These are phyloP conservation scores for Alectoris magna DNA, from an alignment of 2,797 vertebrate species.

Conservation along the genomic window DNA sequence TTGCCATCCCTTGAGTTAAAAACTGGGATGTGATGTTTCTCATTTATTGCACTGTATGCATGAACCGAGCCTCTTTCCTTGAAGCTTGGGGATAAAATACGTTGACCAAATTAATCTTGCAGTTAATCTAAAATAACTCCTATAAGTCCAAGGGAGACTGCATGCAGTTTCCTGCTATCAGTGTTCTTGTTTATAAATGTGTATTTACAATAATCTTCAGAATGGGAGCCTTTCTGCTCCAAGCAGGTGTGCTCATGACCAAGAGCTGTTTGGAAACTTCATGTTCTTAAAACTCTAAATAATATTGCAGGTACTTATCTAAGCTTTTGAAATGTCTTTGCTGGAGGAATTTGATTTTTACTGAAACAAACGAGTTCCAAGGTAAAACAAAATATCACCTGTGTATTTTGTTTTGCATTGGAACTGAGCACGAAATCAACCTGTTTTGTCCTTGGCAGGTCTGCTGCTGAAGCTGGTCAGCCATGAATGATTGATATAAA, in stretches of 20 bases:
- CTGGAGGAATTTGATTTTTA: slow-evolving; percentile 31
- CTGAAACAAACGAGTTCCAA: not conserved
- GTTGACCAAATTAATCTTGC: not conserved
- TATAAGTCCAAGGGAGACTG: not conserved
- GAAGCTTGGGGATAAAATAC: not conserved
- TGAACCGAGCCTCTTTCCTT: not conserved
- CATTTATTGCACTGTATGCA: not conserved
- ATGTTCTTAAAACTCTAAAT: not conserved
- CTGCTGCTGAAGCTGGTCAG: not conserved
- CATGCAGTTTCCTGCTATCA: not conserved
- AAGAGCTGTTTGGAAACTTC: not conserved
- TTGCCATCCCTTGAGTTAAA: not conserved
- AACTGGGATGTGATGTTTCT: not conserved
- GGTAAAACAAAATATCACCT: not conserved
- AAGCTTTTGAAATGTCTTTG: not conserved
- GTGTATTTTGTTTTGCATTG: not conserved
- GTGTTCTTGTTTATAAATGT: not conserved
- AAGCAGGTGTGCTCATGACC: not conserved
- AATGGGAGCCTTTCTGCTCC: not conserved
- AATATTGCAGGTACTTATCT: not conserved
- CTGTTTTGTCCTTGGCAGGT: slow-evolving; percentile 23
- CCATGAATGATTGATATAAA: slow-evolving; percentile 11
- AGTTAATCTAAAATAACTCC: not conserved
- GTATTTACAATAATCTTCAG: not conserved
- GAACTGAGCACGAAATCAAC: not conserved